These are phyloP conservation scores for Mionectes olivaceus DNA, from an alignment of 2,797 vertebrate genomes.

Conservation along the genomic window DNA sequence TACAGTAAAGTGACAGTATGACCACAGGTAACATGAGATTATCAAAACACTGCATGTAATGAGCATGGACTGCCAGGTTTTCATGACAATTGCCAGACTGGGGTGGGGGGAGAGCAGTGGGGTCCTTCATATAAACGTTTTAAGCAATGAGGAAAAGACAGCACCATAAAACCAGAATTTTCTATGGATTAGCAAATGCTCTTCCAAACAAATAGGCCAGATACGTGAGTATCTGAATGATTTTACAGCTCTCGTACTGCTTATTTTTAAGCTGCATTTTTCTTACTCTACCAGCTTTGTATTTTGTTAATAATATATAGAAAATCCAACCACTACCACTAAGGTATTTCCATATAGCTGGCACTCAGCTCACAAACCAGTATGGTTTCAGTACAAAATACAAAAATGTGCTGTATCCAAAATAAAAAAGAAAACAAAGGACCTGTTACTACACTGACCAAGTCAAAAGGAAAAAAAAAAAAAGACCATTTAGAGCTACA, in stretches of 20 bases:
- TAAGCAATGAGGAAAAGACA: slow-evolving; percentile 45
- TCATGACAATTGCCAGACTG: slow-evolving; percentile 41
- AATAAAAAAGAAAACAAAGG: background rate
- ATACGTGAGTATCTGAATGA: background rate
- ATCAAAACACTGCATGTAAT: slow-evolving; percentile 38
- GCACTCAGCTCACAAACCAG: slow-evolving; percentile 70
- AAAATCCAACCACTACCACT: slow-evolving; percentile 56
- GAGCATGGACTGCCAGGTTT: slow-evolving; percentile 45
- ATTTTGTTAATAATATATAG: background rate
- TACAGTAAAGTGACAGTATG: slow-evolving; percentile 38
- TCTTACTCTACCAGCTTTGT: slow-evolving; percentile 36
- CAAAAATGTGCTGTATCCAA: slow-evolving; percentile 62
- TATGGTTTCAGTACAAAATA: slow-evolving; percentile 75
- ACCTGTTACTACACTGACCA: slow-evolving; percentile 65
- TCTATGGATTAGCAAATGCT: background rate
- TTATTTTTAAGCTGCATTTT: background rate
- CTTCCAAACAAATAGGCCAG: background rate
- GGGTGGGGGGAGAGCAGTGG: background rate
- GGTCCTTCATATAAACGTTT: background rate
- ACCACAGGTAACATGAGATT: slow-evolving; percentile 20
- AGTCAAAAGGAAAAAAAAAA: background rate
- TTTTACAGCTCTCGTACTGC: background rate
- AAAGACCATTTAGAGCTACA: slow-evolving; percentile 36
- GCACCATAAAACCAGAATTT: background rate
- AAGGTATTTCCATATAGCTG: slow-evolving; percentile 52